Percentiles rank a stretch among this genome's conserved stretches.
phyloP scores from a whole-genome alignment of 2,113 vertebrate species.

The Alligator mississippiensis region DNA sequence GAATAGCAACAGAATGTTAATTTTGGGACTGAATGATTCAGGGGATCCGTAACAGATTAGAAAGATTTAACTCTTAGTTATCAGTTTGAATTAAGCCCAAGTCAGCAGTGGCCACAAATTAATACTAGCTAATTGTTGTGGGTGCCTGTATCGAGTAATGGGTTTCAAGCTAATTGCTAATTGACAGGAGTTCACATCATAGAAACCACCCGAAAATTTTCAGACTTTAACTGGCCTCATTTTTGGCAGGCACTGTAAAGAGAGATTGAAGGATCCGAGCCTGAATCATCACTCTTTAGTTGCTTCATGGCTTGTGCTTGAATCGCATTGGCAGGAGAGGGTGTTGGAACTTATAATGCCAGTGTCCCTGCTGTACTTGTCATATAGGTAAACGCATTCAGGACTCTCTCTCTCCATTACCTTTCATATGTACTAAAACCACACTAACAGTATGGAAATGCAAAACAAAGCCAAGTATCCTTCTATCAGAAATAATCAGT shows the following conservation, averaged over 20 bases:
- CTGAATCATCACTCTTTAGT: background rate
- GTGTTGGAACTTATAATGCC: background rate
- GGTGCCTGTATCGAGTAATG: background rate
- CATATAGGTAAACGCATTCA: background rate
- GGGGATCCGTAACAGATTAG: background rate
- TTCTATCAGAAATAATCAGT: background rate
- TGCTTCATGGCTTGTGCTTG: background rate
- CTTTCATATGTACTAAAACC: background rate
- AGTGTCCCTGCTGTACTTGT: background rate
- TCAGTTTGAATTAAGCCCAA: background rate
- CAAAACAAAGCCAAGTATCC: background rate
- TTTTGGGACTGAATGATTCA: background rate
- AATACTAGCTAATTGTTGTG: background rate
- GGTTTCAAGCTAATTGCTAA: background rate
- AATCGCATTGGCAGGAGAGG: background rate
- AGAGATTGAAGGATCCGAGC: background rate
- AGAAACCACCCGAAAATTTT: background rate
- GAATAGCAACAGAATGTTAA: fast-evolving
- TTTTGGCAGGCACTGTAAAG: background rate
- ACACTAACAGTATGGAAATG: background rate
- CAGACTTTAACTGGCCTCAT: background rate
- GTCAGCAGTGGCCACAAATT: background rate
- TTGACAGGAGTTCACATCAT: background rate
- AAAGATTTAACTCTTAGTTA: background rate
- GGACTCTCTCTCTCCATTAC: background rate